Evolutionary conservation across 2,113 vertebrate genomes (phyloP), one percentile per base, ranked within the genome.

Genomic region (Ramphastos sulfuratus): DNA sequence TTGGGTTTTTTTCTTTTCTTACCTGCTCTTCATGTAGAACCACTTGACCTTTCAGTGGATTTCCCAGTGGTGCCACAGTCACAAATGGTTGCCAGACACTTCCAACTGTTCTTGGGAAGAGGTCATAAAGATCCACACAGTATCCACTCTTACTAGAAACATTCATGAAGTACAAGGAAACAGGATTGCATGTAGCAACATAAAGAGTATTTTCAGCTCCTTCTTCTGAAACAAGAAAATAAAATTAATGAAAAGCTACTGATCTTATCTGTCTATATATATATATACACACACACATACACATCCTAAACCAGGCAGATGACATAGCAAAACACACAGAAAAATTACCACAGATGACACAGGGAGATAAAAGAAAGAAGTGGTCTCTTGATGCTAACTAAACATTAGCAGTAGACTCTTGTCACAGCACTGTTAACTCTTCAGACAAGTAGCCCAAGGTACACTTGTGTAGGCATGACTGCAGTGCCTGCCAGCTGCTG

Each of bases 11-110:
- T 24, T 13, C 56, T 77, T 71, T 63, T 31, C 55, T 96, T 96
- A 99, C 99, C 99, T 99, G 98, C 64, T 99, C 98, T 95, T 99
- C 99, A 24, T 99, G 99, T 61, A 99, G 97, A 95, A 99, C 97
- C 96, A 99, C 98, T 97, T 99, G 99, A 79, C 98, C 98, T 31
- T 97, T 98, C 48, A 99, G 98, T 4, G 98, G 99, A 93, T 96
- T 97, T 78, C 98, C 98, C 18, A 99, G 97, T 0, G 98, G 98
- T 31, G 99, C 99, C 18, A 98, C 90, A 28, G 98, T 99, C 84
- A 99, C 97, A 85, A 99, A 98, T 12, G 99, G 99, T 65, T 99
- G 98, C 99, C 99, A 99, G 39, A 98, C 89, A 18, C 98, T 98
- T 54, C 98, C 98, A 90, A 97, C 90, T 16, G 97, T 98, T 96